Evolutionary conservation across 37 sponge, comb jelly and placozoan species (phyloP), one percentile per base, ranked within the genome.

Genomic region (Mnemiopsis leidyi): DNA sequence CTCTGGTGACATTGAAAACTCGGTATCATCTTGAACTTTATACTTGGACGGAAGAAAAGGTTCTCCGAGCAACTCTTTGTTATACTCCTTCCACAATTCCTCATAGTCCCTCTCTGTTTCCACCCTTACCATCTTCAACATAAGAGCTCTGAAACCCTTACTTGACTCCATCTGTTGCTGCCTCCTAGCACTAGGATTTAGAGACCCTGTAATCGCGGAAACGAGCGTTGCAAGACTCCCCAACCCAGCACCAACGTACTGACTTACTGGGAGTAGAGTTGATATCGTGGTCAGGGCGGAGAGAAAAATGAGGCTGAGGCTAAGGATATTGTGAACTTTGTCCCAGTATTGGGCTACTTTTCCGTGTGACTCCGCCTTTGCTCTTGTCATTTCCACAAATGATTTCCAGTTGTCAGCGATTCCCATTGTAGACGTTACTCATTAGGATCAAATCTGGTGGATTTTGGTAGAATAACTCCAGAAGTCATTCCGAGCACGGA

Each of bases 61-160:
- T 26, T 67, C 92, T 25, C 67, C 92, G 1, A 61, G 68, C 67
- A 61, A 23, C 92, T 39, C 92, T 38, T 67, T 61, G 68, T 67
- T 61, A 31, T 67, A 39, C 67, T 67, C 92, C 92, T 39, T 61
- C 92, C 67, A 39, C 40, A 90, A 7, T 38, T 67, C 92, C 92
- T 67, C 92, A 23, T 39, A 39, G 7, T 39, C 67, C 61, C 68
- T 23, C 61, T 39, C 92, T 5, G 68, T 61, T 38, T 67, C 92
- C 40, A 90, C 92, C 67, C 67, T 23, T 24, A 90, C 92, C 92
- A 90, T 61, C 92, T 67, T 61, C 92, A 90, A 38, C 92, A 90
- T 90, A 25, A 77, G 79, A 77, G 79, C 33, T 32, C 79, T 26
- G 79, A 77, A 77, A 3, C 79, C 79, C 36, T 32, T 77, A 32